A percentile compares a stretch with the other conserved stretches of the same genome.
These are phyloP conservation scores for Acleris emargana DNA, from an alignment of 2,888 invertebrate genomes.

Conservation along the genomic window DNA sequence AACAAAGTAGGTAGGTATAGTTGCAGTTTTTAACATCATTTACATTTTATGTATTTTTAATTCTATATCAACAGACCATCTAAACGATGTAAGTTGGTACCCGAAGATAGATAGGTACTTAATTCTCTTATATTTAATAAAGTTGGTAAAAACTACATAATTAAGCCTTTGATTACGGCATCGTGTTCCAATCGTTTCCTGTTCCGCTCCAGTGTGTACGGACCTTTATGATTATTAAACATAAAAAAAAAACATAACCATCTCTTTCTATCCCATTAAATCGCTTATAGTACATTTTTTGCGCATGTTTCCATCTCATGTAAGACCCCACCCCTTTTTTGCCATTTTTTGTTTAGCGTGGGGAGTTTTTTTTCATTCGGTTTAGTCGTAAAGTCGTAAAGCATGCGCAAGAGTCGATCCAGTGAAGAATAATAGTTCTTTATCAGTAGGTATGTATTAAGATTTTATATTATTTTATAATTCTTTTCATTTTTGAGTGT, in stretches of 20 bases:
- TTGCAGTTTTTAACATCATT: too few relatives aligned
- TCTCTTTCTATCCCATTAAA: conserved; percentile 46
- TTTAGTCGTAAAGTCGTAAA: conserved; percentile 36
- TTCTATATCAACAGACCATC: too few relatives aligned
- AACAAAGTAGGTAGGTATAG: too few relatives aligned
- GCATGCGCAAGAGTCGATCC: conserved; percentile 52
- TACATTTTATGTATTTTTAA: too few relatives aligned
- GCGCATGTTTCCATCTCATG: conserved; percentile 45
- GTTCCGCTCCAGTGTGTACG: conserved; percentile 30
- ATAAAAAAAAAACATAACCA: conserved; percentile 39
- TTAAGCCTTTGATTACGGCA: not conserved
- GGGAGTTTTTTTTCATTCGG: conserved; percentile 45
- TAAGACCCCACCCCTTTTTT: conserved; percentile 54
- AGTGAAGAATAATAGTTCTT: conserved; percentile 3
- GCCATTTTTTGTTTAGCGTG: conserved; percentile 47
- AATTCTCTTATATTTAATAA: not conserved
- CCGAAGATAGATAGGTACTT: not conserved
- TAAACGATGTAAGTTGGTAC: too few relatives aligned
- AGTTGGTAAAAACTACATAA: not conserved
- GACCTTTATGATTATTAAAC: conserved; percentile 37
- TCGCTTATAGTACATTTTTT: conserved; percentile 42
- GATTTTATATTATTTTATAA: not conserved
- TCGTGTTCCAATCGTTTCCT: conserved; percentile 6
- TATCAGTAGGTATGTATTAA: conserved; percentile 14
- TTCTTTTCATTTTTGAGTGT: not conserved